A percentile compares a stretch with the other conserved stretches of the same genome.
These are phyloP conservation scores for Lamellibrachia luymesi DNA, from an alignment of 1,140 invertebrate species.

Conservation along the genomic window DNA sequence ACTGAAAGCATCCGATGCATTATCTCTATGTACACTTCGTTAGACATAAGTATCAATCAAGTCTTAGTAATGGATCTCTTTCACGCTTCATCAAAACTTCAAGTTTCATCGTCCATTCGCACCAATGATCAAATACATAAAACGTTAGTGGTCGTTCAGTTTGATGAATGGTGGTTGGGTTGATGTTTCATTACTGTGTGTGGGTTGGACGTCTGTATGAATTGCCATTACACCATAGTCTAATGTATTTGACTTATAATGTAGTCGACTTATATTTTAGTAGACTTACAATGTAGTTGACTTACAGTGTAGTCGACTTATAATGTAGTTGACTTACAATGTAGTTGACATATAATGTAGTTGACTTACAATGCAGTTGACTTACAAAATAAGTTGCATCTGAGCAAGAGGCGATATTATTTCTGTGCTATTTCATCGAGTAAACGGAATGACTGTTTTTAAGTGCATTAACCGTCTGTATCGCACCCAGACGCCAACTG, in stretches of 20 bases:
- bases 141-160: background rate
- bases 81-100: background rate
- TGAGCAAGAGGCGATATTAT: background rate
- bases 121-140: background rate
- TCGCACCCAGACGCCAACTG: background rate
- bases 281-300: background rate
- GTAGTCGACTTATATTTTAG: background rate
- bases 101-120: background rate
- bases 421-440: background rate
- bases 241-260: background rate
- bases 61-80: background rate
- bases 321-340: background rate
- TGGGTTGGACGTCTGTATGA: background rate
- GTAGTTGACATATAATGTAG: background rate
- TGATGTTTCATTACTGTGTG: background rate
- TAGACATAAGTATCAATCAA: background rate
- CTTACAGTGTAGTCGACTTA: background rate
- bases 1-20: background rate
- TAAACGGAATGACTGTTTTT: background rate
- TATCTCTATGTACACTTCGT: background rate
- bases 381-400: background rate
- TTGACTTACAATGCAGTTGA: background rate
- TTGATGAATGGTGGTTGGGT: background rate
- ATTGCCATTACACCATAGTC: background rate
- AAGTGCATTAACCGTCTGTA: background rate